Percentiles rank a stretch among this genome's conserved stretches.
Conservation (phyloP, 2,113 vertebrate genomes). For the Gobius niger region DNA sequence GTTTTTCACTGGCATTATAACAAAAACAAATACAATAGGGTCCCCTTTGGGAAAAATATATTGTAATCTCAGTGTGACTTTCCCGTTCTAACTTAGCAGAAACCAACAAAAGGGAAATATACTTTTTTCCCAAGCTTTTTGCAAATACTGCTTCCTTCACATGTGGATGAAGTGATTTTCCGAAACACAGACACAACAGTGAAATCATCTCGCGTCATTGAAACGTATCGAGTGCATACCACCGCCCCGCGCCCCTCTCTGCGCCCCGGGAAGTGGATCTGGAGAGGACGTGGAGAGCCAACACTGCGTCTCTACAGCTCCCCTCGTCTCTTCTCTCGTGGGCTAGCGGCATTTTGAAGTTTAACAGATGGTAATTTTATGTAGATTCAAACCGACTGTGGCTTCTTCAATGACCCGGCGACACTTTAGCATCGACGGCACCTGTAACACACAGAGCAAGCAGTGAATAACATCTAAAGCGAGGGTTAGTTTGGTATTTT, state of each 20-base stretch:
- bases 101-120: too few relatives aligned
- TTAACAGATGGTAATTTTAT: conserved; percentile 75
- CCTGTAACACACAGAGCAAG: conserved; percentile 63
- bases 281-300: conserved; percentile 56
- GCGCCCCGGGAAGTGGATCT: conserved; percentile 42
- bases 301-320: conserved; percentile 51
- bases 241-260: conserved; percentile 40
- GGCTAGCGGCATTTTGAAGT: conserved; percentile 63
- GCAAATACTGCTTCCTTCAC: too few relatives aligned
- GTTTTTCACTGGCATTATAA: too few relatives aligned
- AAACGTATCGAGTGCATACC: neutral
- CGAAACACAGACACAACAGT: neutral
- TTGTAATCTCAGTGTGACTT: too few relatives aligned
- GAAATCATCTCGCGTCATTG: neutral
- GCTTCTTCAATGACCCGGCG: conserved; percentile 54
- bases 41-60: too few relatives aligned
- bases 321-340: conserved; percentile 24
- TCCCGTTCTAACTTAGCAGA: too few relatives aligned
- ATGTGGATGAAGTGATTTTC: too few relatives aligned
- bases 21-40: too few relatives aligned
- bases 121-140: too few relatives aligned
- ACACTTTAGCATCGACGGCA: conserved; percentile 59
- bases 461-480: conserved; percentile 37
- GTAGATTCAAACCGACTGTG: conserved; percentile 56
- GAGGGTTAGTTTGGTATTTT: too few relatives aligned